A percentile compares a stretch with the other conserved stretches of the same genome.
These are phyloP conservation scores for Parazoanthus swiftii DNA, from an alignment of 92 coral and sea anemone genomes.

Conservation along the genomic window DNA sequence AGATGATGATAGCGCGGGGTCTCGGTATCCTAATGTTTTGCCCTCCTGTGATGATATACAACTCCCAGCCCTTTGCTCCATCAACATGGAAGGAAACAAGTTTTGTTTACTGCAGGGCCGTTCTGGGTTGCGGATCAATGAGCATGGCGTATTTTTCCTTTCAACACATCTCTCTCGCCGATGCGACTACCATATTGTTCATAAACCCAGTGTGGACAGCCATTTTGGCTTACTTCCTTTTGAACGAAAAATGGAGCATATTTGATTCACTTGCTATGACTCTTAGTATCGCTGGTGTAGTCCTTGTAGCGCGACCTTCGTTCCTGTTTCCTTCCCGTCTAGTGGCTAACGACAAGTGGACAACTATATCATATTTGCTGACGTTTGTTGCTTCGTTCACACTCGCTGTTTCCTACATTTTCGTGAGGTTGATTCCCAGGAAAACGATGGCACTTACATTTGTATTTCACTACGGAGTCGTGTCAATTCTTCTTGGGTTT, in stretches of 20 bases:
- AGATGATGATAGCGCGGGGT: neutral
- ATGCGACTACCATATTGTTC: conserved; percentile 64
- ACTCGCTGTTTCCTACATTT: conserved; percentile 4
- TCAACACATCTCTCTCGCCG: conserved; percentile 66
- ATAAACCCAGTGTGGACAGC: conserved; percentile 70
- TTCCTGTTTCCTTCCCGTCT: neutral
- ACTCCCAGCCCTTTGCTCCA: neutral
- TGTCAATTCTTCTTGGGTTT: conserved; percentile 30
- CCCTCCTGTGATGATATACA: neutral
- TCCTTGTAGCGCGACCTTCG: conserved; percentile 56
- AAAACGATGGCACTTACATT: conserved; percentile 35
- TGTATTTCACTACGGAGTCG: conserved; percentile 49
- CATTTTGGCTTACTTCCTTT: conserved; percentile 61
- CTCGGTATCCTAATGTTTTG: neutral
- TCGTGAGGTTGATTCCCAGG: conserved; percentile 12
- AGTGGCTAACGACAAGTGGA: neutral
- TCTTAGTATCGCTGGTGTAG: conserved; percentile 61
- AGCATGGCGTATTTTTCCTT: conserved; percentile 37
- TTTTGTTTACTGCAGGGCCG: neutral
- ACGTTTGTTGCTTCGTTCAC: conserved; percentile 45
- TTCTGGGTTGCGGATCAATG: conserved; percentile 5
- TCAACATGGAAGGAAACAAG: neutral
- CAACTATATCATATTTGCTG: conserved; percentile 32
- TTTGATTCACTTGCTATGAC: conserved; percentile 45
- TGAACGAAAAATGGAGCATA: conserved; percentile 59